Evolutionary conservation across 1,140 invertebrate genomes (phyloP).

Genomic region (Metopolophium dirhodum): DNA sequence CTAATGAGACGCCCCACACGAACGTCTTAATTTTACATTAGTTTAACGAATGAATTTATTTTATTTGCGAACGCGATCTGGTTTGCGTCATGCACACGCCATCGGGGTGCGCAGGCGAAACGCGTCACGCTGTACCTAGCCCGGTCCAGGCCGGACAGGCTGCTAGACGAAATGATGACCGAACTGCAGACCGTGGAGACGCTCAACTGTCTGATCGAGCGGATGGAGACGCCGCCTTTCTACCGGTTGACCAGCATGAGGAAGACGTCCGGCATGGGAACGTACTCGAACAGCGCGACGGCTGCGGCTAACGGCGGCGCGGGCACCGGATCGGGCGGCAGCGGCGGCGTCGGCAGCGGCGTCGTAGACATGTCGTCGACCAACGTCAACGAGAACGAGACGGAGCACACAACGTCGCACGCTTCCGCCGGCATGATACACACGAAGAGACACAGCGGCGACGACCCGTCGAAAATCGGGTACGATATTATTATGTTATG

Average conservation of each 20-base stretch:
- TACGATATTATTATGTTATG: neutral
- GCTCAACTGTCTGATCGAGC: conserved; percentile 90
- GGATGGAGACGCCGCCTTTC: conserved; percentile 97
- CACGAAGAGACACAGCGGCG: conserved; percentile 93
- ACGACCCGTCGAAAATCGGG: conserved; percentile 70
- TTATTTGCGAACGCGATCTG: neutral
- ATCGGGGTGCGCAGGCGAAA: conserved; percentile 79
- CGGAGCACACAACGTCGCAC: conserved; percentile 75
- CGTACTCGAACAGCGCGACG: conserved; percentile 61
- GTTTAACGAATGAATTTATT: neutral
- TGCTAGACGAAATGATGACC: conserved; percentile 95
- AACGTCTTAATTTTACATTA: neutral
- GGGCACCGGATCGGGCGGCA: conserved; percentile 67
- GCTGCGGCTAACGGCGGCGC: conserved; percentile 59
- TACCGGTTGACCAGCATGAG: conserved; percentile 90
- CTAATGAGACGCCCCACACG: too few relatives aligned
- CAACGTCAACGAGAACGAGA: conserved; percentile 47
- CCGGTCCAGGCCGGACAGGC: conserved; percentile 83
- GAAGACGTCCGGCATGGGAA: conserved; percentile 85
- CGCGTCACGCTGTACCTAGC: conserved; percentile 92
- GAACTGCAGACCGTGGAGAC: conserved; percentile 97
- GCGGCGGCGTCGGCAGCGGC: conserved; percentile 58
- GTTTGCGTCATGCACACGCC: neutral
- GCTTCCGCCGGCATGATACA: conserved; percentile 91
- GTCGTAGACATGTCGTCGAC: conserved; percentile 61